Conservation (phyloP, 2,888 invertebrate genomes). For the Dryadula phaetusa region DNA sequence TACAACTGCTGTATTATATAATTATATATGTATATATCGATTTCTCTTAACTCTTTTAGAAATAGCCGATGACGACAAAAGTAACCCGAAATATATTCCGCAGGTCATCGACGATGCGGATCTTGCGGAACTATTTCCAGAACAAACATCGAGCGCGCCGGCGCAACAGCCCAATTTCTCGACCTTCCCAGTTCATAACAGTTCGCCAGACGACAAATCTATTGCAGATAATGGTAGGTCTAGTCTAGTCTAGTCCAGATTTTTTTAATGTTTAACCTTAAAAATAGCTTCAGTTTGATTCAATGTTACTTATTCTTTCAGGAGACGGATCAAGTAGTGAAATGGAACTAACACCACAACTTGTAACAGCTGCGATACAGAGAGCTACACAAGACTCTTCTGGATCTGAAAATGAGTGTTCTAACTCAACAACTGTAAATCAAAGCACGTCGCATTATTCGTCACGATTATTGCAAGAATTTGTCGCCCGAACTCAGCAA, state of each 20-base stretch:
- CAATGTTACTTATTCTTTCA: conserved; percentile 51
- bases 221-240: conserved; percentile 77
- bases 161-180: conserved; percentile 85
- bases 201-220: conserved; percentile 76
- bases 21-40: conserved; percentile 3
- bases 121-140: conserved; percentile 90
- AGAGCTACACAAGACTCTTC: conserved; percentile 88
- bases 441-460: conserved; percentile 86
- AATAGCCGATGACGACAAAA: conserved; percentile 34
- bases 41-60: conserved; percentile 13
- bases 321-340: conserved; percentile 88
- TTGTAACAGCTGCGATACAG: conserved; percentile 91
- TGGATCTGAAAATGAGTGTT: conserved; percentile 89
- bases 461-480: conserved; percentile 90
- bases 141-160: conserved; percentile 85
- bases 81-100: conserved; percentile 49
- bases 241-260: conserved; percentile 21
- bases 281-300: background rate
- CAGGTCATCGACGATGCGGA: conserved; percentile 92
- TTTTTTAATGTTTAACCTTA: background rate
- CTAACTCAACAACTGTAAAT: conserved; percentile 80
- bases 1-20: background rate
- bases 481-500: conserved; percentile 91
- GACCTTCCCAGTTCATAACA: conserved; percentile 75
- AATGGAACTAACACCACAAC: conserved; percentile 89